Conservation (phyloP, 2,113 vertebrate genomes). For the Labeo rohita region DNA sequence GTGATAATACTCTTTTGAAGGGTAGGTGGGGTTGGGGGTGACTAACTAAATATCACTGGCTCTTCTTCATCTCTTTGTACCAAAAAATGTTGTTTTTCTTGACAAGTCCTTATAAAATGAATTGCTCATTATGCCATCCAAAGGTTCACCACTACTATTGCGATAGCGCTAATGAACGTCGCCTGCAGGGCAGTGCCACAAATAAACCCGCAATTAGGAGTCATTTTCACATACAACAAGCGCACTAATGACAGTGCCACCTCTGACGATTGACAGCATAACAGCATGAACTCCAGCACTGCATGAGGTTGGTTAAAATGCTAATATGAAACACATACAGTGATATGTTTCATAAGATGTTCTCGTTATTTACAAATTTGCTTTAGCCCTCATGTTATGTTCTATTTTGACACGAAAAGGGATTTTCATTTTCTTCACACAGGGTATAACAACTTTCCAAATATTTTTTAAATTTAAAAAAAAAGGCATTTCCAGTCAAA, state of each 20-base stretch:
- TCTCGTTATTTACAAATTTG: background rate
- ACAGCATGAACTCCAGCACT: conserved; percentile 36
- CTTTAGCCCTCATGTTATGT: background rate
- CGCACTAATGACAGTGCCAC: conserved; percentile 55
- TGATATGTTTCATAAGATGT: background rate
- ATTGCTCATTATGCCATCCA: conserved; percentile 53
- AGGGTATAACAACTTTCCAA: background rate
- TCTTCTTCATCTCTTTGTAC: conserved; percentile 1
- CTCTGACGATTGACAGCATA: conserved; percentile 50
- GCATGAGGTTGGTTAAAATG: conserved; percentile 1
- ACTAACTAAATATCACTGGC: background rate
- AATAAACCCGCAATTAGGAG: conserved; percentile 54
- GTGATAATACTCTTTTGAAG: conserved; percentile 43
- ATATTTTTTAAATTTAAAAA: no score
- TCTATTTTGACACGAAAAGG: background rate
- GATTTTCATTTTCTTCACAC: background rate
- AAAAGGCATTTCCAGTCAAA: no score
- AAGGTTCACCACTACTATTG: conserved; percentile 55
- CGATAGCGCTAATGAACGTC: conserved; percentile 50
- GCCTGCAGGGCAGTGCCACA: conserved; percentile 42
- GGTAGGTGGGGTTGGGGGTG: background rate
- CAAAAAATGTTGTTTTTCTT: conserved; percentile 34
- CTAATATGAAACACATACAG: conserved; percentile 36
- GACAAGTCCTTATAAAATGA: conserved; percentile 49
- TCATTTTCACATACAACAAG: conserved; percentile 51